Evolutionary conservation across 2,888 invertebrate species (phyloP), one percentile per base, ranked within the genome.

Genomic region (Drosophila infuscata): DNA sequence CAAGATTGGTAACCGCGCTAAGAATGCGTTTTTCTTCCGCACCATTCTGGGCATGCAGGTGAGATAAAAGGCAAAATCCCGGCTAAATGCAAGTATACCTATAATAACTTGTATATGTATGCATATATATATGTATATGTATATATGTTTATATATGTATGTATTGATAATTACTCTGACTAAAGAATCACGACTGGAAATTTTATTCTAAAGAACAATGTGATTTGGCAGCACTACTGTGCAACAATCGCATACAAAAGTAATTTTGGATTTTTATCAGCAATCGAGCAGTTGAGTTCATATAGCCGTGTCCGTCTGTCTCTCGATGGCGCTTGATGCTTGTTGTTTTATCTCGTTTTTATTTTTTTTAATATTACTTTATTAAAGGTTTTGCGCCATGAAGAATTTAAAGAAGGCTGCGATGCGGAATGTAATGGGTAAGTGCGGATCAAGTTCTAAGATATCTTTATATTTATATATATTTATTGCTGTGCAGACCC

Each of bases 341-440:
- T 20, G 15, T 12, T 4, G 15, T 8, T 46, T 46, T 46, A 15
- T 15, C 20, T 4, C 15, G 8, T 4, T 46, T 46, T 49, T 0
- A 29, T 11, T 49, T 29, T 29, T 5, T 17, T 0, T 54, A 4
- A 36, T 12, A 29, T 38, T 12, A 4, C 12, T 11, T 38, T n/a
- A 20, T 65, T 62, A 3, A 20, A 97, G 98, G 96, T 99, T 61
- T 94, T 99, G 71, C 95, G 99, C 68, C 99, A 99, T 94, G 99
- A 99, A 93, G 99, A 99, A 93, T 99, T 99, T 93, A 95, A 96
- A 74, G 97, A 99, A 93, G 99, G 99, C 3, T 99, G 99, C 94
- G 97, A 98, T 91, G 99, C 99, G 29, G 95, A 98, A 57, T 99
- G 99, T 93, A 99, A 99, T 95, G 99, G 99, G 98, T 98, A 94